Evolutionary conservation across 1,140 invertebrate genomes (phyloP).

Genomic region (Amphibalanus amphitrite): DNA sequence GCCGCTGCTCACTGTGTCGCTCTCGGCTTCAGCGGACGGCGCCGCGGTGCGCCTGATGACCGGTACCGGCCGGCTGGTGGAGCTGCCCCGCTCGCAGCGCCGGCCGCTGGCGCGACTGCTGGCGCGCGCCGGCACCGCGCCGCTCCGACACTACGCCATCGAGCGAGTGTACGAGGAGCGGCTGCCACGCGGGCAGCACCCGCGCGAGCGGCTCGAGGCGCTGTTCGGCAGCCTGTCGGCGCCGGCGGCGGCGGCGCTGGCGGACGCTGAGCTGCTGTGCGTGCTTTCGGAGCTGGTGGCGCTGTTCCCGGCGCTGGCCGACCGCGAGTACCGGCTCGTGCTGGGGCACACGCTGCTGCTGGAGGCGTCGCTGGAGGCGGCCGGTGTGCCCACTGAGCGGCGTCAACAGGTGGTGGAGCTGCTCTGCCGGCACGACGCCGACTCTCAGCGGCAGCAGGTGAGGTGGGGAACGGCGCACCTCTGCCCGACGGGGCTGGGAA

Average conservation of each 20-base stretch:
- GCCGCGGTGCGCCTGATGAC: slow-evolving; percentile 26
- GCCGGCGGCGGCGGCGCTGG: background rate
- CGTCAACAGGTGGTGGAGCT: slow-evolving; percentile 11
- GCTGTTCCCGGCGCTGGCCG: background rate
- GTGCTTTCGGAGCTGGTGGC: background rate
- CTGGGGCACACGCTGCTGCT: background rate
- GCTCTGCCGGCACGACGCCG: background rate
- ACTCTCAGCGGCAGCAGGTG: background rate
- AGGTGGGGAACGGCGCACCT: too few species aligned
- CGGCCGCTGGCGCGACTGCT: slow-evolving; percentile 55
- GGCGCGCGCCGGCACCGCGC: slow-evolving; percentile 58
- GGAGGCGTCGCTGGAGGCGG: slow-evolving; percentile 18
- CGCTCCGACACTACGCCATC: slow-evolving; percentile 62
- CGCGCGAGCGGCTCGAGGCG: background rate
- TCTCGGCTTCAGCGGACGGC: background rate
- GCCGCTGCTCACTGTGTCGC: slow-evolving; percentile 31
- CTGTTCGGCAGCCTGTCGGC: background rate
- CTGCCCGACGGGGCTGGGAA: too few species aligned
- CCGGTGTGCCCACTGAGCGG: slow-evolving; percentile 15
- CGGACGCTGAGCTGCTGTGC: slow-evolving; percentile 3
- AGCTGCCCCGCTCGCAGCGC: background rate
- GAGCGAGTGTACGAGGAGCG: slow-evolving; percentile 70
- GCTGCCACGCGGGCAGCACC: slow-evolving; percentile 1
- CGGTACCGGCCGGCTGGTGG: background rate
- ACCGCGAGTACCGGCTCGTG: background rate